Conservation (phyloP, 2,888 invertebrate genomes). For the Tetanocera ferruginea region DNA sequence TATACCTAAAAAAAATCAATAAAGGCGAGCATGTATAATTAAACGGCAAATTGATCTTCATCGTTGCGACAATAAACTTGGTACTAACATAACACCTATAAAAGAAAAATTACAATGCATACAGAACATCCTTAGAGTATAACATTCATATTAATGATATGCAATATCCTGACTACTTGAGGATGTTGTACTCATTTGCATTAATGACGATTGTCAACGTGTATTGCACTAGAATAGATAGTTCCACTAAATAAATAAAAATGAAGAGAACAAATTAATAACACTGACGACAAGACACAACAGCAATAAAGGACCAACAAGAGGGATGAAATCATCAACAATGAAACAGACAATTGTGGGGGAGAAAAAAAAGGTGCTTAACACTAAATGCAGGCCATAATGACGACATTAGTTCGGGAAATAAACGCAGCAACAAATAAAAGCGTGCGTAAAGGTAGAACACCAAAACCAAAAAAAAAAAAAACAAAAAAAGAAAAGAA, state of each 20-base stretch:
- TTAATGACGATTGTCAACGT: not conserved
- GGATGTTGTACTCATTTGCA: not conserved
- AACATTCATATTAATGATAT: not conserved
- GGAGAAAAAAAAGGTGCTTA: slow-evolving; percentile 48
- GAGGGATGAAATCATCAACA: not conserved
- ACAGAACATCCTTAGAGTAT: not conserved
- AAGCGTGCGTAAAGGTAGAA: slow-evolving; percentile 43
- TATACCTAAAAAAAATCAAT: no score
- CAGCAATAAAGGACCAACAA: not conserved
- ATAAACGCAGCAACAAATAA: slow-evolving; percentile 46
- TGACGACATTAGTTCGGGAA: slow-evolving; percentile 52
- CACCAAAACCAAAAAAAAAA: no score
- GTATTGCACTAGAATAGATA: not conserved
- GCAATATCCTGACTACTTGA: not conserved
- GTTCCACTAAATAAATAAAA: slow-evolving; percentile 11
- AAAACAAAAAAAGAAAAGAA: not conserved
- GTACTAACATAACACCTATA: no score
- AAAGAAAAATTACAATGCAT: not conserved
- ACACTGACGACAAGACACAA: not conserved
- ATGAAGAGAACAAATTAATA: not conserved
- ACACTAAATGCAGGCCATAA: slow-evolving; percentile 52
- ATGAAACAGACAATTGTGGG: slow-evolving; percentile 28
- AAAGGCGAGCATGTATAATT: no score
- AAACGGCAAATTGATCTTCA: no score
- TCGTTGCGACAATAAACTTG: no score